Evolutionary conservation across 2,797 vertebrate species (phyloP), one percentile per base, ranked within the genome.

Genomic region (Liparis tanakae): DNA sequence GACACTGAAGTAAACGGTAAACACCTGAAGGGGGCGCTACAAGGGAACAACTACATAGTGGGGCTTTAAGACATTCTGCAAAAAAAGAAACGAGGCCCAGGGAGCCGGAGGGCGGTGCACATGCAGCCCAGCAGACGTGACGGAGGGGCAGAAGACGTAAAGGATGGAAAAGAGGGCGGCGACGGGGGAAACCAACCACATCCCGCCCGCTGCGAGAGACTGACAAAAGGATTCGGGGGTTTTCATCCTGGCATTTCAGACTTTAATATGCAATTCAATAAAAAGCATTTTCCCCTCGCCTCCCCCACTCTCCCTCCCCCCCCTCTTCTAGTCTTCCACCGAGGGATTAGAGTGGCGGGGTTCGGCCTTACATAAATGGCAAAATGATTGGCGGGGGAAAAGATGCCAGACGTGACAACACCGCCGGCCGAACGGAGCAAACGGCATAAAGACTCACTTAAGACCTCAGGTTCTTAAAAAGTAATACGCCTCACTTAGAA

Each of bases 241-340:
- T 75, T 70, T 60, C 81, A 81, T 81, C 75, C 75, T 65, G 73
- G 67, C 67, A 89, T 87, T 87, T 87, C 66, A 79, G 54, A 65
- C 72, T 79, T 79, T 81, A 85, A 82, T 82, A 67, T 69, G 81
- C 60, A 79, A 60, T 85, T 88, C 70, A 80, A 83, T 80, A 80
- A 81, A 30, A 30, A 30, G 65, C 62, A 70, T 74, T 73, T 73
- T 51, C 76, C 57, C 75, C 60, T 61, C 53, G 25, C 76, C 36
- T n/a, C n/a, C n/a, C n/a, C n/a, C n/a, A n/a, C n/a, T n/a, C n/a
- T n/a, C n/a, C n/a, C n/a, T n/a, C n/a, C n/a, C n/a, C n/a, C n/a
- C n/a, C n/a, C n/a, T 15, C 64, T 53, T 73, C 51, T 79, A 53
- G 80, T 89, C 81, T 84, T 81, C 64, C 77, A 86, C 58, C 58